Base-by-base conservation (phyloP, 1,140 invertebrate species). In the Drosophila willistoni region DNA sequence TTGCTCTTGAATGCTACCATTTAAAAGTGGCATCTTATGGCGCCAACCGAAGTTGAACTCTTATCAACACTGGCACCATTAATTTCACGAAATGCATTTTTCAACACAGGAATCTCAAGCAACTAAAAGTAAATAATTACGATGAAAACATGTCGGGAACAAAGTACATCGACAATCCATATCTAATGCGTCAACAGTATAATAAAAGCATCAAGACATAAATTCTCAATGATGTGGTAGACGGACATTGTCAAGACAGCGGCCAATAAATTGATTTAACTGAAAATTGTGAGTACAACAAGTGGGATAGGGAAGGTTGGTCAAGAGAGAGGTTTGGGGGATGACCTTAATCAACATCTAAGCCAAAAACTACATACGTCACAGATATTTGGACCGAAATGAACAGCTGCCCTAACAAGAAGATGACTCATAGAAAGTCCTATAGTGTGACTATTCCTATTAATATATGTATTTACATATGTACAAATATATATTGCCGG, bases 201-300 rank as follows among this genome's bases (percentile, higher is more conserved):
- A 9, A 36, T 36, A 36, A 12, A 36, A 29, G 5, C 7, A 22
- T 22, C 60, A 55, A 22, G 9, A 34, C 68, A 60, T 51, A 19
- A 22, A 12, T 12, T 22, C 44, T 22, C 44, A 51, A 51, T 22
- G 44, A 51, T 22, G 17, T 22, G 17, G 4, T 51, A 22, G 44
- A 51, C 44, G 6, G 44, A 36, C 7, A 36, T 1, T 36, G 34
- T 12, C 7, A 36, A 36, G 34, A 22, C 17, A 12, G 22, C 44
- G 7, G 6, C 44, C 10, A 9, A 51, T 51, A 42, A 7, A 64
- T 19, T 9, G 9, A 44, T 12, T 1, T 14, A 13, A 51, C 39
- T 33, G 13, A 36, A 7, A 68, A 54, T 63, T 57, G 71, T 64
- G 59, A 79, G 76, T 71, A 33, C 76, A 76, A 83, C 71, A 79